These are phyloP conservation scores for Sclerodermus sp. DNA, from an alignment of 2,888 invertebrate genomes.

Conservation along the genomic window DNA sequence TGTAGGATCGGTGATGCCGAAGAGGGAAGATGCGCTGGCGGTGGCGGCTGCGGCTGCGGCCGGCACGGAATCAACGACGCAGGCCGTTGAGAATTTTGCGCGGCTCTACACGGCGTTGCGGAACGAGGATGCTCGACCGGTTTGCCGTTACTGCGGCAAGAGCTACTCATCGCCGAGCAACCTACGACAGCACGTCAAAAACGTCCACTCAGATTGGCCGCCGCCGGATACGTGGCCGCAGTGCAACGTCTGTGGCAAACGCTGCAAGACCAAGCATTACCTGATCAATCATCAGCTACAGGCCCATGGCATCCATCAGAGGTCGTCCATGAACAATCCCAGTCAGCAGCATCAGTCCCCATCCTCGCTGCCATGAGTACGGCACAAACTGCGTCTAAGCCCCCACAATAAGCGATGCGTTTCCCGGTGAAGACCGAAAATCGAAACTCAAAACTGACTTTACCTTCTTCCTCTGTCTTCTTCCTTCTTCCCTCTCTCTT, in stretches of 20 bases:
- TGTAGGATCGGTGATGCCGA: constrained; percentile 57
- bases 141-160: constrained; percentile 72
- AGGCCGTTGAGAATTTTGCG: constrained; percentile 53
- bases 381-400: too few species aligned
- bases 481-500: constrained; percentile 13
- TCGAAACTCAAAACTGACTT: too few species aligned
- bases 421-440: too few species aligned
- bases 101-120: constrained; percentile 53
- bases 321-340: constrained; percentile 58
- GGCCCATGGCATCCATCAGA: constrained; percentile 74
- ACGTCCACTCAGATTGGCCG: constrained; percentile 71
- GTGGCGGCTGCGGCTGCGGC: constrained; percentile 30
- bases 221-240: constrained; percentile 72
- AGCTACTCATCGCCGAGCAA: constrained; percentile 75
- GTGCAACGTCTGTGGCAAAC: constrained; percentile 74
- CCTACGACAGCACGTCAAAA: constrained; percentile 76
- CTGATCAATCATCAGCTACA: constrained; percentile 76
- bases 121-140: constrained; percentile 61
- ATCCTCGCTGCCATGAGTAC: constrained; percentile 39
- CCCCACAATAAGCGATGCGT: too few species aligned
- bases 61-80: constrained; percentile 38
- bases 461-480: constrained; percentile 22
- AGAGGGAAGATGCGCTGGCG: constrained; percentile 51
- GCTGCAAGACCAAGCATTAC: constrained; percentile 77
- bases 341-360: constrained; percentile 36